Percentiles rank a stretch among this genome's conserved stretches.
These are phyloP conservation scores for Phoxinus dragarum DNA, from an alignment of 2,797 vertebrate species.

Conservation along the genomic window DNA sequence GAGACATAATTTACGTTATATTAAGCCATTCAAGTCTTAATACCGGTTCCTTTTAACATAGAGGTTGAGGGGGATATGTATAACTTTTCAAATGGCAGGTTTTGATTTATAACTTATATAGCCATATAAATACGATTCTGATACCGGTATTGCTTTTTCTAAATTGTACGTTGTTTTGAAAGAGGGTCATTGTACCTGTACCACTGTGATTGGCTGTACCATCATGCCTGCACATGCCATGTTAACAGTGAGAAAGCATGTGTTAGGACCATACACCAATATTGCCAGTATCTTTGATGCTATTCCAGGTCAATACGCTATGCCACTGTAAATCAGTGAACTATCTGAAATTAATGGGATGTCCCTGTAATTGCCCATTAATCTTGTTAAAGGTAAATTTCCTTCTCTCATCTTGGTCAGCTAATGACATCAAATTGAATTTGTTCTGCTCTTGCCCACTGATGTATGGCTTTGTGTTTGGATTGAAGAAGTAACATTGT, in stretches of 20 bases:
- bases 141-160: neutral
- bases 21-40: neutral
- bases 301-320: conserved; percentile 1
- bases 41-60: neutral
- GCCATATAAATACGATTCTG: neutral
- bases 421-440: conserved; percentile 57
- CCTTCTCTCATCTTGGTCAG: conserved; percentile 43
- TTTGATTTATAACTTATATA: neutral
- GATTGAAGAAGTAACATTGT: conserved; percentile 46
- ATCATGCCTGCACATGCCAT: neutral
- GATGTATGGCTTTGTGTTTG: conserved; percentile 54
- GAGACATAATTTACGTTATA: neutral
- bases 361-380: conserved; percentile 53
- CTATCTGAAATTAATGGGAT: conserved; percentile 54
- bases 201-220: neutral
- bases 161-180: neutral
- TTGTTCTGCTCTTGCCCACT: conserved; percentile 38
- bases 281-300: conserved; percentile 4
- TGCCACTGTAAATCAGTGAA: conserved; percentile 45
- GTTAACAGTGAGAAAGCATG: neutral
- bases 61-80: neutral
- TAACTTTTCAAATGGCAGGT: neutral
- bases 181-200: neutral
- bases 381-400: conserved; percentile 54
- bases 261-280: neutral